Evolutionary conservation across 2,888 invertebrate species (phyloP).

Genomic region (Cheilosia pagana): DNA sequence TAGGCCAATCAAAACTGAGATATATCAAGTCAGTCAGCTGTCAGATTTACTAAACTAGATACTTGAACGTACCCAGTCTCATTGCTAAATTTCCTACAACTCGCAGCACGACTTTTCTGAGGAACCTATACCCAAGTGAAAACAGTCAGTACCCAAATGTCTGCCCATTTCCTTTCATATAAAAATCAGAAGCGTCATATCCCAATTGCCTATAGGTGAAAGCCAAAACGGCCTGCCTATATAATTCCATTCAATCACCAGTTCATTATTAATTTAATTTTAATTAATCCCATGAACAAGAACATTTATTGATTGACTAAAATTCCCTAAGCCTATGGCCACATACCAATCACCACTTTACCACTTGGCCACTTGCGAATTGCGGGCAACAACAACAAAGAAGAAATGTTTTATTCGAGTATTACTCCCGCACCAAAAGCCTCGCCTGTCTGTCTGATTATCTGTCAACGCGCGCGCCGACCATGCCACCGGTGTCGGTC

Average conservation of each 20-base stretch:
- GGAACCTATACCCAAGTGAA: no score
- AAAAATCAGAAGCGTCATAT: no score
- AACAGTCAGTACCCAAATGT: no score
- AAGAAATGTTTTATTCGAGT: constrained; percentile 33
- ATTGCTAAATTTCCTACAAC: no score
- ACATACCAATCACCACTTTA: constrained; percentile 15
- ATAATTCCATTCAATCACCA: constrained; percentile 37
- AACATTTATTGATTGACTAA: constrained; percentile 56
- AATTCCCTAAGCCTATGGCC: constrained; percentile 12
- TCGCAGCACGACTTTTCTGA: no score
- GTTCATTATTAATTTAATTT: constrained; percentile 45
- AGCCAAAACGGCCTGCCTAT: no score
- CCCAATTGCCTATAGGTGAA: no score
- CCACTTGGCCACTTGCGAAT: constrained; percentile 32
- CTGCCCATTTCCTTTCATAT: no score
- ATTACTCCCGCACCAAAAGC: constrained; percentile 2
- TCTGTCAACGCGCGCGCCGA: constrained; percentile 15
- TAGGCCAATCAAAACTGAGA: no score
- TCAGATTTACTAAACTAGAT: no score
- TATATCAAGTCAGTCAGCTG: no score
- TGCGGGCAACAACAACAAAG: neutral
- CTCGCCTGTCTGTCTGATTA: neutral
- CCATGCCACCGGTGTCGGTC: neutral
- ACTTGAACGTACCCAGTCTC: no score
- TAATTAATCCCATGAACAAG: constrained; percentile 56